These are phyloP conservation scores for Sinhomidia bicolor DNA, from an alignment of 2,888 invertebrate genomes.

Conservation along the genomic window DNA sequence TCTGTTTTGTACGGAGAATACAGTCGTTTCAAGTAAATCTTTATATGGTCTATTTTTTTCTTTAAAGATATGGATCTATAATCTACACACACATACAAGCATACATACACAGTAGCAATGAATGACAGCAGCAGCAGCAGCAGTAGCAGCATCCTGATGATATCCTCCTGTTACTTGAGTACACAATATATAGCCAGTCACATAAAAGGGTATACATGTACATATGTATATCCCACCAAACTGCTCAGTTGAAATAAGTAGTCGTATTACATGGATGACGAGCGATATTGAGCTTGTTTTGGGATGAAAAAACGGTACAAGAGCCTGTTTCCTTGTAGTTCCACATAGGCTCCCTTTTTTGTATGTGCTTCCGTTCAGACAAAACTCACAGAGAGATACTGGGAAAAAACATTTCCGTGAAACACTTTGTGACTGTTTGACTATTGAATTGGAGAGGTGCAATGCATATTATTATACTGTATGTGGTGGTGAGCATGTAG, in stretches of 20 bases:
- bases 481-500: too few relatives aligned
- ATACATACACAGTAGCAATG: conserved; percentile 53
- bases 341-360: background rate
- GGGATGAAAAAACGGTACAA: conserved; percentile 51
- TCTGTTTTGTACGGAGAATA: background rate
- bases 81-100: conserved; percentile 38
- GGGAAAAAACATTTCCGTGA: conserved; percentile 24
- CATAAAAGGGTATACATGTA: too few relatives aligned
- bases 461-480: too few relatives aligned
- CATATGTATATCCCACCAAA: too few relatives aligned
- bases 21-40: conserved; percentile 9
- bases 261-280: conserved; percentile 65
- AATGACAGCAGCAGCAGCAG: conserved; percentile 54
- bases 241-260: too few relatives aligned
- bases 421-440: background rate
- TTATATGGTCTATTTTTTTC: background rate
- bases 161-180: background rate
- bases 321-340: conserved; percentile 4
- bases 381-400: conserved; percentile 27
- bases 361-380: background rate
- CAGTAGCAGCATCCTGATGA: too few relatives aligned
- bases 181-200: background rate
- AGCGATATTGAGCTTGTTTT: conserved; percentile 64
- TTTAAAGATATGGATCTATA: conserved; percentile 15
- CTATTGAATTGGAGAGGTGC: background rate